Percentiles rank a stretch among this genome's conserved stretches.
These are phyloP conservation scores for Dendrolimus houi DNA, from an alignment of 2,888 invertebrate species.

Conservation along the genomic window DNA sequence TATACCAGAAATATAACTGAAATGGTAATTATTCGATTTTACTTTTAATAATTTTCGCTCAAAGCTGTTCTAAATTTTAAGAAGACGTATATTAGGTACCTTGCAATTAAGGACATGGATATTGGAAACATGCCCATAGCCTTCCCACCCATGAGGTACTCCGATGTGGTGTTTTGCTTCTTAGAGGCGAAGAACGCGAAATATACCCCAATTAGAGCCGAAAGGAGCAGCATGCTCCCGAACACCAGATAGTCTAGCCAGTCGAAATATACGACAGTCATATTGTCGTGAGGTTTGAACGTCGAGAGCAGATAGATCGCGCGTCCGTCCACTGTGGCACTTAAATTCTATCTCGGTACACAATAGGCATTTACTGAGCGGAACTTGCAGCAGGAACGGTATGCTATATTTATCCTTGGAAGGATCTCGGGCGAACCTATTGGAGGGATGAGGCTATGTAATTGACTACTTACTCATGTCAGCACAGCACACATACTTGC, in stretches of 20 bases:
- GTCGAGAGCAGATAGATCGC: slow-evolving; percentile 14
- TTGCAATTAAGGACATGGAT: slow-evolving; percentile 86
- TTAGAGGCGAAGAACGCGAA: slow-evolving; percentile 82
- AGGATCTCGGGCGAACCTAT: slow-evolving; percentile 47
- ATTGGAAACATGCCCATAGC: slow-evolving; percentile 87
- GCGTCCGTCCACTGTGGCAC: slow-evolving; percentile 45
- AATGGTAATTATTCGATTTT: slow-evolving; percentile 12
- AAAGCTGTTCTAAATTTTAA: too few species aligned
- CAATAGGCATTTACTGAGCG: slow-evolving; percentile 50
- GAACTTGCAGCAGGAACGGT: slow-evolving; percentile 37
- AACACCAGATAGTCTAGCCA: slow-evolving; percentile 81
- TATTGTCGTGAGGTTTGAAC: slow-evolving; percentile 17
- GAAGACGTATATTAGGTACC: slow-evolving; percentile 56
- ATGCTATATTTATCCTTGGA: slow-evolving; percentile 58
- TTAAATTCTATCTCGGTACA: slow-evolving; percentile 46
- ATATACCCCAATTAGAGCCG: slow-evolving; percentile 81
- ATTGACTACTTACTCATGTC: slow-evolving; percentile 49
- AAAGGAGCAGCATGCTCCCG: slow-evolving; percentile 78
- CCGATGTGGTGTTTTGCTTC: slow-evolving; percentile 81
- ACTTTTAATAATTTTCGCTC: too few species aligned
- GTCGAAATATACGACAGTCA: slow-evolving; percentile 72
- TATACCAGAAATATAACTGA: slow-evolving; percentile 85
- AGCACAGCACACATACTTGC: neutral
- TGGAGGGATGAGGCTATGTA: slow-evolving; percentile 52
- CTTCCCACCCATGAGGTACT: slow-evolving; percentile 85